A percentile compares a stretch with the other conserved stretches of the same genome.
Evolutionary conservation across 2,113 vertebrate genomes (phyloP).

Genomic region (Mirounga angustirostris): DNA sequence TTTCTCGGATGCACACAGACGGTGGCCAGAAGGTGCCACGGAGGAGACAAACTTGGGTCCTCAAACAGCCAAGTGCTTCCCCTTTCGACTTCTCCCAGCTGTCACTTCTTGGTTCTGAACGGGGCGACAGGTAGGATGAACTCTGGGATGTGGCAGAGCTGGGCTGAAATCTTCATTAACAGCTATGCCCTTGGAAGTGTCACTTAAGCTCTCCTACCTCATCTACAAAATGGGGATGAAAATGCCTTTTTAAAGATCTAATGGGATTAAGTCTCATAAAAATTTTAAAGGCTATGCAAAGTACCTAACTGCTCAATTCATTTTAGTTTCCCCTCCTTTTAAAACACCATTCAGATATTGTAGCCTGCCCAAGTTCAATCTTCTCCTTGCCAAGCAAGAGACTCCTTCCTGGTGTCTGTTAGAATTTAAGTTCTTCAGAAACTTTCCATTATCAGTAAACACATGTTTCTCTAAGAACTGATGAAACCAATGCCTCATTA

Average conservation of each 20-base stretch:
- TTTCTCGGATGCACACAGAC: not conserved
- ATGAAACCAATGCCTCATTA: conserved; percentile 39
- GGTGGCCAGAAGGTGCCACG: not conserved
- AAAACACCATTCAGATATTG: not conserved
- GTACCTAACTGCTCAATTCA: not conserved
- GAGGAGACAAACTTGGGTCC: not conserved
- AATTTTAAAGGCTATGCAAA: not conserved
- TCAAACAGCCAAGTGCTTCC: not conserved
- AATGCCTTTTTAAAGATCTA: not conserved
- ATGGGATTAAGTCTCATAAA: not conserved
- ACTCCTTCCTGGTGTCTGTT: not conserved
- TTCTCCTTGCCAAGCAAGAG: not conserved
- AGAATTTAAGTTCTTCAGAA: not conserved
- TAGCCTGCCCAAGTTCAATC: not conserved
- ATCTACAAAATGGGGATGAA: not conserved
- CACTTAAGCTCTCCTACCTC: not conserved
- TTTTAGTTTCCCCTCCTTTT: not conserved
- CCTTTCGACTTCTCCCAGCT: not conserved
- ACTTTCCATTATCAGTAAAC: not conserved
- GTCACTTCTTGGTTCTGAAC: not conserved
- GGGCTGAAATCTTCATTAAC: not conserved
- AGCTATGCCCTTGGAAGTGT: not conserved
- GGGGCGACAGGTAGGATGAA: not conserved
- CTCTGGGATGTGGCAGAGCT: not conserved
- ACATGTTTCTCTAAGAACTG: not conserved